Percentiles rank a stretch among this genome's conserved stretches.
Conservation (phyloP, 2,888 invertebrate genomes). For the Lepidocyrtoides sp. region DNA sequence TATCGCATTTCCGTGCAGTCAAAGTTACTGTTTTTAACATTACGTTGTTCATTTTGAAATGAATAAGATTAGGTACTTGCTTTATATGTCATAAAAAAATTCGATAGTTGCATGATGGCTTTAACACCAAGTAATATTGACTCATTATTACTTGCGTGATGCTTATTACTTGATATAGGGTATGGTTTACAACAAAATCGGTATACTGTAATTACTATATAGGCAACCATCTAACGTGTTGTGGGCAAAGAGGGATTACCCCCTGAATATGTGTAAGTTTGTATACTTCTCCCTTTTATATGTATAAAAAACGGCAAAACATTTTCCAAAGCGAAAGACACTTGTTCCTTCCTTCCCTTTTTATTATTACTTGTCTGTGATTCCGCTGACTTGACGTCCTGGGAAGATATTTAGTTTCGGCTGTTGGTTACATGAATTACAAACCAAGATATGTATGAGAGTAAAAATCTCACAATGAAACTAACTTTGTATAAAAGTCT, state of each 20-base stretch:
- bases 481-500: slow-evolving; percentile 24
- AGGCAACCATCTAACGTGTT: background rate
- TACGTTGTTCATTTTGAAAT: too few relatives aligned
- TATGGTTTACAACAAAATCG: slow-evolving; percentile 66
- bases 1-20: slow-evolving; percentile 36
- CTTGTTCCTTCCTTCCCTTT: slow-evolving; percentile 78
- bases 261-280: background rate
- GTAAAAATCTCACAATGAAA: slow-evolving; percentile 14
- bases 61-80: too few relatives aligned
- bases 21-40: background rate
- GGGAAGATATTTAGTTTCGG: slow-evolving; percentile 78
- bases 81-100: slow-evolving; percentile 13
- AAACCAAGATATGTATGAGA: slow-evolving; percentile 12
- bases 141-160: slow-evolving; percentile 32
- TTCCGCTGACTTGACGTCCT: slow-evolving; percentile 72
- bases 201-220: background rate
- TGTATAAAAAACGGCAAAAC: background rate
- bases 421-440: slow-evolving; percentile 56
- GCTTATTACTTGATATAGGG: slow-evolving; percentile 62
- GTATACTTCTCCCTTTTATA: background rate
- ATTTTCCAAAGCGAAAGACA: slow-evolving; percentile 48
- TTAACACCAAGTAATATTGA: slow-evolving; percentile 21
- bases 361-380: slow-evolving; percentile 52
- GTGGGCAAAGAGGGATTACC: slow-evolving; percentile 36
- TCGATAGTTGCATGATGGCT: background rate